These are phyloP conservation scores for Gari tellinella DNA, from an alignment of 2,888 invertebrate genomes.

Conservation along the genomic window DNA sequence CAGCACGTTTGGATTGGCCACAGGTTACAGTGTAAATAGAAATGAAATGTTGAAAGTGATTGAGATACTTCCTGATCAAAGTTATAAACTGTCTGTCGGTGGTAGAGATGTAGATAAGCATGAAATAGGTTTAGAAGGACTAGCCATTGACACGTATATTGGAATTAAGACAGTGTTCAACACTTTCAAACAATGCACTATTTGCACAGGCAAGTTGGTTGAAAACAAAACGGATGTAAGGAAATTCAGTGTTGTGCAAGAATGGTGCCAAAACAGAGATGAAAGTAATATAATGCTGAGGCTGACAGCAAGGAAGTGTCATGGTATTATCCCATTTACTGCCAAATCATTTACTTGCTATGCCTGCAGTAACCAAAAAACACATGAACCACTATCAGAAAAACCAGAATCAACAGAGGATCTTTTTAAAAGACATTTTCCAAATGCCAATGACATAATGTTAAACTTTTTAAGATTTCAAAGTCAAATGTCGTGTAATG, in stretches of 20 bases:
- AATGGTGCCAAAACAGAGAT: constrained; percentile 13
- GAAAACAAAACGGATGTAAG: constrained; percentile 4
- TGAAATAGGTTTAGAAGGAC: constrained; percentile 12
- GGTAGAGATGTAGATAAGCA: constrained; percentile 7
- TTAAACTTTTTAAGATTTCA: constrained; percentile 15
- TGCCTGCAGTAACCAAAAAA: constrained; percentile 6
- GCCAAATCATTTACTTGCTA: constrained; percentile 2
- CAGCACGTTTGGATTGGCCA: constrained; percentile 6
- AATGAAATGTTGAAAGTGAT: constrained; percentile 16
- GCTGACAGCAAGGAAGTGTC: constrained; percentile 10
- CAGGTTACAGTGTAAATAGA: constrained; percentile 5
- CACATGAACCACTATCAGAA: background rate
- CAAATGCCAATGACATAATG: constrained; percentile 13
- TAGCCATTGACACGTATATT: constrained; percentile 1
- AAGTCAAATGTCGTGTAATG: constrained; percentile 22
- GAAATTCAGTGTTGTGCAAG: constrained; percentile 21
- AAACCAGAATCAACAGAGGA: constrained; percentile 1
- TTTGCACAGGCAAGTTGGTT: constrained; percentile 12
- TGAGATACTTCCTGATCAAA: background rate
- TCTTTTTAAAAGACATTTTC: constrained; percentile 20
- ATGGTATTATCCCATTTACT: constrained; percentile 9
- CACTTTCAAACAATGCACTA: constrained; percentile 11
- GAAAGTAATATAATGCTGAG: constrained; percentile 8
- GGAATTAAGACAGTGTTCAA: constrained; percentile 9
- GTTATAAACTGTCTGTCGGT: constrained; percentile 8